phyloP scores from a whole-genome alignment of 1,140 invertebrate genomes.

The Bradynema listronoti region DNA sequence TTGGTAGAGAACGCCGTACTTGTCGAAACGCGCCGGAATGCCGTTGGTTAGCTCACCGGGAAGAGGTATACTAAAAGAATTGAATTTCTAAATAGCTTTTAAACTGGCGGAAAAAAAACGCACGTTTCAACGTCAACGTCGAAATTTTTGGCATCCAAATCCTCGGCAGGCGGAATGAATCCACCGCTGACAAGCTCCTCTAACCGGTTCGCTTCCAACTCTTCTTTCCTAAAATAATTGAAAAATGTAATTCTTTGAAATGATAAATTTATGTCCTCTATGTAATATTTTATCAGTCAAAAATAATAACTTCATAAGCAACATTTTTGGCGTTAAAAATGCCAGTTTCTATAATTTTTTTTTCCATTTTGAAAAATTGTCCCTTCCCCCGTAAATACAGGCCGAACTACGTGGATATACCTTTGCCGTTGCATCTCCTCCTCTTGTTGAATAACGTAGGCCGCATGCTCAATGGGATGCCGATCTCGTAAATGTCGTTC shows the following conservation, averaged over 20 bases:
- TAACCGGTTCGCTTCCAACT: conserved; percentile 52
- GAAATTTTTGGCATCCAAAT: conserved; percentile 45
- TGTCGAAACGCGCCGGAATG: conserved; percentile 45
- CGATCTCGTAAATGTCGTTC: conserved; percentile 54
- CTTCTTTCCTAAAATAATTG: conserved; percentile 42
- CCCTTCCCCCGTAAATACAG: no score
- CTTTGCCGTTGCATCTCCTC: conserved; percentile 51
- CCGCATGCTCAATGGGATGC: conserved; percentile 50
- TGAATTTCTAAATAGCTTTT: conserved; percentile 4
- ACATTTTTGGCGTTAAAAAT: no score
- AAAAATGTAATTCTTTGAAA: no score
- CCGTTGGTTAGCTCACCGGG: conserved; percentile 48
- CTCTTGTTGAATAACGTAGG: conserved; percentile 54
- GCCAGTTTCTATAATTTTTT: no score
- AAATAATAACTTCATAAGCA: no score
- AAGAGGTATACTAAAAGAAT: conserved; percentile 42
- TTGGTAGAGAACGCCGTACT: conserved; percentile 41
- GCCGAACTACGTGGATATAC: no score
- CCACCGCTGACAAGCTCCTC: conserved; percentile 51
- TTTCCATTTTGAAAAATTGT: no score
- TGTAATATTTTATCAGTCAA: no score
- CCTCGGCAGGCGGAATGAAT: conserved; percentile 53
- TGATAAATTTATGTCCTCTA: no score
- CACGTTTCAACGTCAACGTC: conserved; percentile 39
- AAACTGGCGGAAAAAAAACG: conserved; percentile 12